Evolutionary conservation across 2,113 vertebrate species (phyloP).

Genomic region (Serilophus lunatus): DNA sequence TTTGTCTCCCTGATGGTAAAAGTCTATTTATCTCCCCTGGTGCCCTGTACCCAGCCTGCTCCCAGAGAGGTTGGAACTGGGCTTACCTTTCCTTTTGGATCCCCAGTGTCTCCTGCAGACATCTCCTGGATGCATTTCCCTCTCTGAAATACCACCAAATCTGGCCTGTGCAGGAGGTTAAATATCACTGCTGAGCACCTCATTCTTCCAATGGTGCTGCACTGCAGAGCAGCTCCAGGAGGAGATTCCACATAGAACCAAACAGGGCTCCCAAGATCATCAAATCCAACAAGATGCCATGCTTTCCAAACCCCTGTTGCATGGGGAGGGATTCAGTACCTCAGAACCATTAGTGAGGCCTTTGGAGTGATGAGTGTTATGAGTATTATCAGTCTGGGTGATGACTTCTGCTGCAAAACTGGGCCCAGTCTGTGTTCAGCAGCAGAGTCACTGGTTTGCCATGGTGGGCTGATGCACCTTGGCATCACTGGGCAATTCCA

Average conservation of each 20-base stretch:
- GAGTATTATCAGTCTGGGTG: background rate
- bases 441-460: background rate
- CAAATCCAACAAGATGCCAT: rapidly evolving
- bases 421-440: background rate
- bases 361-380: background rate
- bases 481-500: background rate
- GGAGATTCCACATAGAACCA: background rate
- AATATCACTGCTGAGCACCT: background rate
- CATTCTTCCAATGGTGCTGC: too few relatives aligned
- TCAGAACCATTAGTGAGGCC: background rate
- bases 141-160: background rate
- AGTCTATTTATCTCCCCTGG: background rate
- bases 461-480: too few relatives aligned
- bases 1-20: background rate
- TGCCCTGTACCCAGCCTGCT: background rate
- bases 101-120: background rate
- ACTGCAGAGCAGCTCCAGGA: background rate
- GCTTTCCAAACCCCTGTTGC: background rate
- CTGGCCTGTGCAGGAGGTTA: background rate
- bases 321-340: background rate
- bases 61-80: background rate
- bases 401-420: background rate
- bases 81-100: background rate
- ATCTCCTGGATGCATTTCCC: background rate
- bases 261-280: background rate